Evolutionary conservation across 2,888 invertebrate genomes (phyloP).

Genomic region (Meganola albula): DNA sequence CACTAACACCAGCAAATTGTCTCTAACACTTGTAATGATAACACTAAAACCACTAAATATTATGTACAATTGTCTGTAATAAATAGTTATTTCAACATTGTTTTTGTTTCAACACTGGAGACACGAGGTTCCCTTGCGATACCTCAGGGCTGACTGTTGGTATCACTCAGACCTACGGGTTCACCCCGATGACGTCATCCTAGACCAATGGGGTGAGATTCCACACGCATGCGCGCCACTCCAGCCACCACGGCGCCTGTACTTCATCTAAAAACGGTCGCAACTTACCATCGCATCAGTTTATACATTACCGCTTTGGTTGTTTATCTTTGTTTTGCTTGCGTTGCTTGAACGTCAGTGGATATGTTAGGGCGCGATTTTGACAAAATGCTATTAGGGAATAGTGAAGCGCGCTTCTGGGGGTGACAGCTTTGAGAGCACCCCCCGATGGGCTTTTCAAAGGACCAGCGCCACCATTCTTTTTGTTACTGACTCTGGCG

Average conservation of each 20-base stretch:
- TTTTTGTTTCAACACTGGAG: slow-evolving; percentile 46
- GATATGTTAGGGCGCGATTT: slow-evolving; percentile 34
- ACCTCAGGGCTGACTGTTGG: slow-evolving; percentile 71
- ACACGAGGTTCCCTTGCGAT: slow-evolving; percentile 53
- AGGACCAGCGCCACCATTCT: slow-evolving; percentile 67
- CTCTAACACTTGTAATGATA: slow-evolving; percentile 25
- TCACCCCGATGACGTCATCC: slow-evolving; percentile 76
- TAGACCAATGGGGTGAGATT: slow-evolving; percentile 70
- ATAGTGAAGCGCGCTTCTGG: slow-evolving; percentile 61
- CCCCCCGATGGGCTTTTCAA: slow-evolving; percentile 70
- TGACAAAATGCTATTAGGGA: slow-evolving; percentile 42
- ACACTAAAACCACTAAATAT: slow-evolving; percentile 38
- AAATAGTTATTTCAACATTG: slow-evolving; percentile 45
- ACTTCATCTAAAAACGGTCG: slow-evolving; percentile 37
- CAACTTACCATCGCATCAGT: slow-evolving; percentile 29
- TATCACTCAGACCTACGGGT: slow-evolving; percentile 67
- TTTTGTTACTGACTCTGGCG: slow-evolving; percentile 62
- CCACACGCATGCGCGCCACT: slow-evolving; percentile 60
- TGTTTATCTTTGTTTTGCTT: slow-evolving; percentile 31
- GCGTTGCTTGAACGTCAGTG: slow-evolving; percentile 36
- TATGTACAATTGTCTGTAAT: slow-evolving; percentile 35
- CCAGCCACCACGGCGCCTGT: slow-evolving; percentile 69
- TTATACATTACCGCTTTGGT: slow-evolving; percentile 54
- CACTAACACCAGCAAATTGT: slow-evolving; percentile 10
- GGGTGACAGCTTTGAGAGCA: slow-evolving; percentile 71